Percentiles rank a stretch among this genome's conserved stretches.
Evolutionary conservation across 2,113 vertebrate genomes (phyloP).

Genomic region (Leucosticte australis): DNA sequence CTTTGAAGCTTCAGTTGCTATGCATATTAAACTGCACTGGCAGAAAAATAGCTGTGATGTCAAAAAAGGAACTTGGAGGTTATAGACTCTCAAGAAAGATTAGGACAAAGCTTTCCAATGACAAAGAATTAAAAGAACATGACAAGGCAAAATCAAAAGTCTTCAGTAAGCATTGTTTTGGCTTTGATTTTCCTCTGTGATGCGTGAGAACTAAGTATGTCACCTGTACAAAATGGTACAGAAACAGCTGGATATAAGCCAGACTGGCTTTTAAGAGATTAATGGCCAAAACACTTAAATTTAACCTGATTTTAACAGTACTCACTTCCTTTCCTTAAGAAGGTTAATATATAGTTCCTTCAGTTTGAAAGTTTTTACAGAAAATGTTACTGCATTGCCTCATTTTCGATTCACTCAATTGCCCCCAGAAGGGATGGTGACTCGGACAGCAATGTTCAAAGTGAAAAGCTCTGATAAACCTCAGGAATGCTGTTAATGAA

Average conservation of each 20-base stretch:
- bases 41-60: conserved; percentile 30
- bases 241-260: neutral
- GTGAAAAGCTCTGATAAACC: neutral
- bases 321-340: neutral
- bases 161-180: neutral
- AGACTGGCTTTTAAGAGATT: neutral
- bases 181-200: conserved; percentile 19
- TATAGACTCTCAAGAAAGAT: conserved; percentile 18
- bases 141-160: conserved; percentile 11
- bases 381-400: neutral
- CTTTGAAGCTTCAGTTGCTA: neutral
- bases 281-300: neutral
- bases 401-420: neutral
- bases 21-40: conserved; percentile 8
- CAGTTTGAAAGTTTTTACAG: neutral
- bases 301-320: neutral
- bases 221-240: neutral
- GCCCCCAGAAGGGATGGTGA: neutral
- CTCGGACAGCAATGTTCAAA: neutral
- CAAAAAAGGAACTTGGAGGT: neutral
- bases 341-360: neutral
- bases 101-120: neutral
- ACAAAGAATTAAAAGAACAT: conserved; percentile 31
- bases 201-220: neutral
- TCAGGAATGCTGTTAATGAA: neutral